Evolutionary conservation across 2,888 invertebrate species (phyloP).

Genomic region (Phorcus lineatus): DNA sequence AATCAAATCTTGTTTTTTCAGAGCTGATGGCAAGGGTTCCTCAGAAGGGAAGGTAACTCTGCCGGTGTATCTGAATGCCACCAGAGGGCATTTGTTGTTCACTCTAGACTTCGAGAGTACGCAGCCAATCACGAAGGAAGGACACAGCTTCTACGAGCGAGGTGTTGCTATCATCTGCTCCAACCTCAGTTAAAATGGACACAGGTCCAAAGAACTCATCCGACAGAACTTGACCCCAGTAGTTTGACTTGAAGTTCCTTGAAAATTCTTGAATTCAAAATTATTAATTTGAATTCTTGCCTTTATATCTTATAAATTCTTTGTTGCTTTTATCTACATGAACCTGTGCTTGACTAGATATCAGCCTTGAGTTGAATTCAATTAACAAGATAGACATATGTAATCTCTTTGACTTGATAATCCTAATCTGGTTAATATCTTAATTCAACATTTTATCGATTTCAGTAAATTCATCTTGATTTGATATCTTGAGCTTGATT

Average conservation of each 20-base stretch:
- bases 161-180: constrained; percentile 98
- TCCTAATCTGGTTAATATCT: too few relatives aligned
- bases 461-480: neutral
- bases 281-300: too few relatives aligned
- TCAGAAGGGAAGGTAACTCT: constrained; percentile 82
- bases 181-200: constrained; percentile 74
- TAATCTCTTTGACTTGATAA: too few relatives aligned
- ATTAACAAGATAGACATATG: too few relatives aligned
- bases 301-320: too few relatives aligned
- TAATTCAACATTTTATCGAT: too few relatives aligned
- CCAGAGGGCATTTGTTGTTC: constrained; percentile 94
- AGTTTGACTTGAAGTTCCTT: neutral
- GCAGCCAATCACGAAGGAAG: constrained; percentile 88
- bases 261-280: neutral
- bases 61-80: constrained; percentile 98
- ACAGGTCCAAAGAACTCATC: neutral
- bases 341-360: too few relatives aligned
- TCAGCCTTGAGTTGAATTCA: too few relatives aligned
- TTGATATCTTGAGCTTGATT: neutral
- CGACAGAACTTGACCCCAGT: too few relatives aligned
- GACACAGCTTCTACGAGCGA: constrained; percentile 95
- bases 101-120: constrained; percentile 95
- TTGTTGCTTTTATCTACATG: too few relatives aligned
- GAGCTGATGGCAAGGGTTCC: constrained; percentile 49
- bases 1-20: constrained; percentile 31